Evolutionary conservation across 2,113 vertebrate species (phyloP).

Genomic region (Pagrus major): DNA sequence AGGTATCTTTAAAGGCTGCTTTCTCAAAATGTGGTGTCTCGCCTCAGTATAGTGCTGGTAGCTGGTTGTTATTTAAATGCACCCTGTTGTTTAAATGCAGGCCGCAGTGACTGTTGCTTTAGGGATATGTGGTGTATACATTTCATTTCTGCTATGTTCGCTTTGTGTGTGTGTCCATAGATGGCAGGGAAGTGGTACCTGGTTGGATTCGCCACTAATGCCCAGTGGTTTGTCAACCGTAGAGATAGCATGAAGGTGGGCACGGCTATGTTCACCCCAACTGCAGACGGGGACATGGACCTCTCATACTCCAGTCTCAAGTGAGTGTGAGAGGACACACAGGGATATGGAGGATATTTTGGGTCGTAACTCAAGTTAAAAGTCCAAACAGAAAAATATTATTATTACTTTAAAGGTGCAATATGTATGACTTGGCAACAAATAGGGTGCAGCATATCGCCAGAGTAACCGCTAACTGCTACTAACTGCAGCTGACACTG

Average conservation of each 20-base stretch:
- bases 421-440: too few relatives aligned
- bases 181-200: constrained; percentile 89
- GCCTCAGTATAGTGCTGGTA: too few relatives aligned
- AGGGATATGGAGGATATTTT: too few relatives aligned
- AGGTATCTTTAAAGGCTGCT: too few relatives aligned
- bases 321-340: constrained; percentile 52
- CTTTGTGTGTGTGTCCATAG: constrained; percentile 72
- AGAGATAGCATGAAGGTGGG: constrained; percentile 87
- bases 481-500: too few relatives aligned
- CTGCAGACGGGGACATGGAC: constrained; percentile 84
- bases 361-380: too few relatives aligned
- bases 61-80: background rate
- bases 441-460: too few relatives aligned
- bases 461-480: too few relatives aligned
- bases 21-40: too few relatives aligned
- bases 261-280: constrained; percentile 75
- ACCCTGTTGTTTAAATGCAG: background rate
- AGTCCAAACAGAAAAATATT: too few relatives aligned
- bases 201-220: constrained; percentile 87
- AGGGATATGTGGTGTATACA: background rate
- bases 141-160: background rate
- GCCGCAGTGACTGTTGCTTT: background rate
- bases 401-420: too few relatives aligned
- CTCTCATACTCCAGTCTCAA: constrained; percentile 73
- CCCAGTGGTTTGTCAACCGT: constrained; percentile 83